Percentiles rank a stretch among this genome's conserved stretches.
Conservation (phyloP, 2,797 vertebrate genomes). For the Orientallactaga sibirica region DNA sequence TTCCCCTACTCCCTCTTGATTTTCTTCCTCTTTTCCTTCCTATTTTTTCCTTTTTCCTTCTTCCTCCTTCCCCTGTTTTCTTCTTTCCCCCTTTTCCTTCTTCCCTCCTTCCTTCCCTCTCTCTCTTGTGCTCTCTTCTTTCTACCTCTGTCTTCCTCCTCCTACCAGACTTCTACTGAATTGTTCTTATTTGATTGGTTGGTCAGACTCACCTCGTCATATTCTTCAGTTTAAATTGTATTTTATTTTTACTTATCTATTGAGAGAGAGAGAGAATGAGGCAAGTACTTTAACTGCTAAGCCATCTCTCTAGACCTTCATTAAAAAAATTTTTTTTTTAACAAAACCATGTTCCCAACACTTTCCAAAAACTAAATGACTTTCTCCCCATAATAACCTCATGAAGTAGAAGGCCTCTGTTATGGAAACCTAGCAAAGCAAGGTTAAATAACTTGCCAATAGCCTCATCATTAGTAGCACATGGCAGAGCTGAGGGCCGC, state of each 20-base stretch:
- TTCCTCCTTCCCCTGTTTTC: too few relatives aligned
- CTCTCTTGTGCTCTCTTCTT: too few relatives aligned
- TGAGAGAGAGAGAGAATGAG: too few relatives aligned
- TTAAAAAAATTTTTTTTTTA: neutral
- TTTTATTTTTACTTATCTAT: neutral
- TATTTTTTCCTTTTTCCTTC: too few relatives aligned
- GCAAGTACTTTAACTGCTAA: too few relatives aligned
- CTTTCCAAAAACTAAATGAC: neutral
- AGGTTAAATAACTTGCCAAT: neutral
- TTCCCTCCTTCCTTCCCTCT: too few relatives aligned
- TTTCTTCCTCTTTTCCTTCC: too few relatives aligned
- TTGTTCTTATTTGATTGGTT: neutral
- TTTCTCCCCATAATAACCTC: neutral
- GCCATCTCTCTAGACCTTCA: too few relatives aligned
- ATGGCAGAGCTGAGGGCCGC: neutral
- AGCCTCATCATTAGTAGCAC: neutral
- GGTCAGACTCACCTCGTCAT: neutral
- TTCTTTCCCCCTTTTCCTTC: neutral
- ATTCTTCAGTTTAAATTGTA: neutral
- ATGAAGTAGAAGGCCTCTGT: neutral
- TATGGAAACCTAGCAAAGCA: neutral
- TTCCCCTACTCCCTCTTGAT: rapidly evolving
- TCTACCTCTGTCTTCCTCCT: too few relatives aligned
- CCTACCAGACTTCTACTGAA: too few relatives aligned
- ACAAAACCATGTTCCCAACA: neutral